Percentiles rank a stretch among this genome's conserved stretches.
Evolutionary conservation across 2,113 vertebrate species (phyloP).

Genomic region (Corapipo altera): DNA sequence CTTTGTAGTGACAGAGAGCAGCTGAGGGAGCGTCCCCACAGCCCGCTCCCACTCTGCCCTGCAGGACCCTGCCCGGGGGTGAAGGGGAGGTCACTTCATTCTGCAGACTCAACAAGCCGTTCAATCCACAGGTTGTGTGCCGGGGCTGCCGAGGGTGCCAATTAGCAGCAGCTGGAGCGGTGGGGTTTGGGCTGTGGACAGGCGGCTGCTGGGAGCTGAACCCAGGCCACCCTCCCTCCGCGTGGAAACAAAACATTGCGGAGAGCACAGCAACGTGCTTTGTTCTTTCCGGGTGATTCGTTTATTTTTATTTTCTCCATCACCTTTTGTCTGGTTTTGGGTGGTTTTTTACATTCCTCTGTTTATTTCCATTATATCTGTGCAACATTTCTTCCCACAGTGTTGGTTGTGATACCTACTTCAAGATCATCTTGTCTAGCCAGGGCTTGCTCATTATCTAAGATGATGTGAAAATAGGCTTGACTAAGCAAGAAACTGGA

Average conservation of each 20-base stretch:
- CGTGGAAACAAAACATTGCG: not conserved
- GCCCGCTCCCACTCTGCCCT: not conserved
- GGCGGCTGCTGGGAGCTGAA: slow-evolving; percentile 13
- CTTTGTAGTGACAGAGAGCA: not conserved
- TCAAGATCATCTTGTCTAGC: not conserved
- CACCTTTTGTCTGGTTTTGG: not conserved
- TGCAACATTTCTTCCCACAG: not conserved
- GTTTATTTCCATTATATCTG: not conserved
- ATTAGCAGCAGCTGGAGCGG: slow-evolving; percentile 37
- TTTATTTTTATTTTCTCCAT: not conserved
- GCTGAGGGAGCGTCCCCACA: not conserved
- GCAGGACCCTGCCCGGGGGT: not conserved
- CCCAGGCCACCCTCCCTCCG: not conserved
- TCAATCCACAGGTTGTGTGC: not conserved
- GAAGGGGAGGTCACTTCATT: slow-evolving; percentile 1
- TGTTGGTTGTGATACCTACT: not conserved
- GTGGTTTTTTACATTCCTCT: not conserved
- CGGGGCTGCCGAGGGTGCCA: not conserved
- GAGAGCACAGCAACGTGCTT: not conserved
- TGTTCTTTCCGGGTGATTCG: not conserved
- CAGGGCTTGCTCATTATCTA: not conserved
- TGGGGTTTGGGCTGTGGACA: not conserved
- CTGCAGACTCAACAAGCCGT: not conserved
- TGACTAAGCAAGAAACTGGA: not conserved
- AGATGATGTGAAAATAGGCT: not conserved